Evolutionary conservation across 2,113 vertebrate genomes (phyloP), one percentile per base, ranked within the genome.

Genomic region (Tympanuchus pallidicinctus): DNA sequence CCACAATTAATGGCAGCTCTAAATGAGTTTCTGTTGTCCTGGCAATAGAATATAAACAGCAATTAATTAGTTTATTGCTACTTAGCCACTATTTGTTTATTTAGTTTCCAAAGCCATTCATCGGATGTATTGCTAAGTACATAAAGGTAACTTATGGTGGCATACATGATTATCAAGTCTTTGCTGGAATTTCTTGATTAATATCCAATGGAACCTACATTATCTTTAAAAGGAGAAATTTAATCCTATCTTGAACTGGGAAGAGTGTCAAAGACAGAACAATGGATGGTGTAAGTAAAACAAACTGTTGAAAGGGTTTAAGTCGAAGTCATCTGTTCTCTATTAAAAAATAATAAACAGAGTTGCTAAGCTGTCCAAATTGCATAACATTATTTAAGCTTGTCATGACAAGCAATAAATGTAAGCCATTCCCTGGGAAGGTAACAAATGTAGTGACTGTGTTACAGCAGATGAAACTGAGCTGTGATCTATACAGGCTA

Each of bases 41-140:
- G 76, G 81, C 36, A 89, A 82, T 84, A 79, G 89, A 96, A 90
- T 47, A 73, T 27, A 82, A 65, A 40, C 43, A 82, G 40, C 70
- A 87, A 95, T 95, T 96, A 93, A 96, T 94, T 69, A 82, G 70
- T 43, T 92, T 74, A 84, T 65, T 79, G 54, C 25, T 76, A 54
- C 57, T 87, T 82, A 85, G 40, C 27, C 48, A 82, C 22, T 6
- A 47, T 14, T 70, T 70, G 42, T 38, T 89, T 90, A 59, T 82
- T 89, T 88, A 86, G 90, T 91, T 95, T 8, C 34, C 43, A 1
- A 1, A 70, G 70, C 27, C 54, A 52, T 86, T 92, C 60, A 72
- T 74, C 25, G 64, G 72, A 74, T 36, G 4, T 13, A 67, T 45
- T 10, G 24, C 8, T 18, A 81, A 71, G 38, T 16, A 22, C 11